Evolutionary conservation across 2,797 vertebrate genomes (phyloP), one percentile per base, ranked within the genome.

Genomic region (Sebastes matsubarae): DNA sequence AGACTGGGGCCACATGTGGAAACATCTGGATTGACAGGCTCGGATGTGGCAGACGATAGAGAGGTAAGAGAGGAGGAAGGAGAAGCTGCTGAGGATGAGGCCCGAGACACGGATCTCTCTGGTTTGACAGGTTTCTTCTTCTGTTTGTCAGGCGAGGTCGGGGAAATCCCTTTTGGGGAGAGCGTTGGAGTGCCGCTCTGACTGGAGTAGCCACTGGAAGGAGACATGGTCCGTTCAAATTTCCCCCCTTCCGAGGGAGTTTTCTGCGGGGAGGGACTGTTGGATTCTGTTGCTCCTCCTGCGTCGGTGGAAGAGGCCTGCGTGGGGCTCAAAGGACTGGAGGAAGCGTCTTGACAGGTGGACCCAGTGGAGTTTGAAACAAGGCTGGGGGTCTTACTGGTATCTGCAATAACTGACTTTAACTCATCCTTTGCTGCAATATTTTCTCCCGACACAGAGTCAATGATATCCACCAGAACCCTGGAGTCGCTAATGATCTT

Each of bases 151-250:
- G 96, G 96, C 25, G 97, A 97, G 2, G 93, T 77, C 0, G 96
- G 86, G 1, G 93, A 92, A 70, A 97, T 94, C 11, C 93, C 96
- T 94, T 97, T 98, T 46, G 96, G 88, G 54, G 97, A 97, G 78
- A 98, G 95, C 0, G 97, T 99, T 8, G 98, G 98, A 0, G 98
- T 99, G 54, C 97, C 98, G 10, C 98, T 99, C 93, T 99, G 98
- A 92, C 98, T 99, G 2, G 98, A 99, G 88, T 99, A 99, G 30
- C 98, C 98, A 22, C 98, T 99, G 71, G 98, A 99, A 14, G 98
- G 98, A 14, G 98, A 99, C 91, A 99, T 94, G 54, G 99, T 99
- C 89, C 97, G 96, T 89, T 98, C 97, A 84, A 97, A 97, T 84
- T 95, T 96, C 58, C 83, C 94, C 24, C 89, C 93, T 66, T 94